Base-by-base conservation (phyloP, 1,140 invertebrate species). In the Drosophila eugracilis region DNA sequence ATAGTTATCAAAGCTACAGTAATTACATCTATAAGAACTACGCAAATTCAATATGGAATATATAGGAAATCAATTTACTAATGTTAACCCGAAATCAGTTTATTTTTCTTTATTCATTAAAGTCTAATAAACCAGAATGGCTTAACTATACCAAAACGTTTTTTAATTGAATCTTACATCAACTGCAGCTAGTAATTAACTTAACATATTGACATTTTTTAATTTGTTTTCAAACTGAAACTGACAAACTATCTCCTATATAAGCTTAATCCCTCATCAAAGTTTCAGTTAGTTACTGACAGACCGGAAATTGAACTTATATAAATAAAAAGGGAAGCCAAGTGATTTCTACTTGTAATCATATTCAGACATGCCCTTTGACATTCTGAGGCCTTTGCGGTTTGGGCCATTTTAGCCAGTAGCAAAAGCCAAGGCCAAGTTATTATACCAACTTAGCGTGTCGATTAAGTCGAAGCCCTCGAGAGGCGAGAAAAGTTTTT, bases 351-450 rank as follows among this genome's bases (percentile, higher is more conserved):
- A n/a, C 19, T 19, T n/a, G 10, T 41, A 39, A 63, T 58, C 28
- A 58, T 28, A 37, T 21, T 45, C 37, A 60, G n/a, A 9, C 34
- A 37, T 72, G 47, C 39, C 70, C 70, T 74, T 74, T 74, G 70
- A 74, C 70, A 74, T 72, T 72, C 39, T 19, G 24, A 34, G 19
- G 54, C 24, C 69, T 21, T 7, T 72, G 69, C 45, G 69, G 69
- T 71, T 71, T 28, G 17, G 42, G 45, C 17, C 45, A 44, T 50
- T 15, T 36, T 50, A 42, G 21, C 24, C 15, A n/a, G 14, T 7
- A n/a, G n/a, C 41, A 49, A 21, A 28, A 72, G 37, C 48, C 70
- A 73, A 73, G 69, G 70, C 47, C 69, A 53, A 41, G 41, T 30
- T 52, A 53, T 45, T 42, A n/a, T n/a, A 48, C 41, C 67, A 73